Evolutionary conservation across 2,888 invertebrate species (phyloP), one percentile per base, ranked within the genome.

Genomic region (Hypomecis punctinalis): DNA sequence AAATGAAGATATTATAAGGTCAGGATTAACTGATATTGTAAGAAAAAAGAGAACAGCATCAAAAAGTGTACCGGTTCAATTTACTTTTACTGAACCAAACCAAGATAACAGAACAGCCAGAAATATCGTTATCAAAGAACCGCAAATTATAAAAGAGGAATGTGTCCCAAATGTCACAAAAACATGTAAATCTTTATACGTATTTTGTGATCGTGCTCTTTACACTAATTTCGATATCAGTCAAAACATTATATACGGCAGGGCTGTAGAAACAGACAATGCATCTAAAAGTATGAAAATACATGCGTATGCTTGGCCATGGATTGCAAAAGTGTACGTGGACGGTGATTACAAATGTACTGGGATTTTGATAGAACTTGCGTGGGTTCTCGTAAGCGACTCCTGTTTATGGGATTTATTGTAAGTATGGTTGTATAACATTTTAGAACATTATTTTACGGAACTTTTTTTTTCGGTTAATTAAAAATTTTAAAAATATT

Each of bases 271-370:
- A 56, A 64, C 62, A 6, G 57, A 67, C 5, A 51, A 10, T 11
- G n/a, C 10, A 40, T 23, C 5, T 5, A 66, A 68, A 4, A 75
- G 75, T 8, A 45, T 52, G 13, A 58, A 62, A 42, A 46, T 47
- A 9, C 68, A 81, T 13, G 79, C 86, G 64, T 95, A 81, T 13
- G 79, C 86, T 64, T 95, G 95, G 94, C 96, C 97, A 0, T 97
- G 97, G 97, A 88, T 95, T 76, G 96, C 95, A 0, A 95, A 96
- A 74, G 89, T 97, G 57, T 96, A 94, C 82, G 89, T 94, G 0
- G 95, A 97, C 77, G 97, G 97, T 3, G 82, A 89, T 63, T 95
- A 95, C 69, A 94, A 88, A 75, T 97, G 97, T 78, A 93, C 95
- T 49, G 97, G 96, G 5, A 93, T 95, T 42, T 86, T 97, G 61